Evolutionary conservation across 2,888 invertebrate genomes (phyloP).

Genomic region (Acanthococcus lagerstroemiae): DNA sequence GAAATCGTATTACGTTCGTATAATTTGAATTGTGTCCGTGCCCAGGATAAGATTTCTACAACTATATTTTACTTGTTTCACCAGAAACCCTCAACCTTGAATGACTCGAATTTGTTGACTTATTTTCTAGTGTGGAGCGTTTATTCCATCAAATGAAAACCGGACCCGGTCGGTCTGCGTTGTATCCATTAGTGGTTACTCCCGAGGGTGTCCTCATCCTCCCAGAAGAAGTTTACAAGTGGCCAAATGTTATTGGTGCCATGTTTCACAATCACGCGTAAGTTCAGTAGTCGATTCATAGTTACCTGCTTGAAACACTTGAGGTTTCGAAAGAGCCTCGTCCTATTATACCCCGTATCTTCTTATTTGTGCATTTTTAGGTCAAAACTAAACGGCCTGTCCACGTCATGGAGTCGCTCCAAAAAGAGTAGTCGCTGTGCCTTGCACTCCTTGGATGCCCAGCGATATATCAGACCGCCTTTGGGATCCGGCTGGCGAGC

Average conservation of each 20-base stretch:
- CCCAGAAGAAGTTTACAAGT: constrained; percentile 57
- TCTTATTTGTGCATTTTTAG: constrained; percentile 45
- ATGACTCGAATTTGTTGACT: no score
- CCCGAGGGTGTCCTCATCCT: constrained; percentile 15
- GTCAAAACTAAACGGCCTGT: constrained; percentile 62
- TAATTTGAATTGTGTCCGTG: no score
- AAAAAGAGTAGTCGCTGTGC: constrained; percentile 83
- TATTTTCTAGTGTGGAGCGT: constrained; percentile 66
- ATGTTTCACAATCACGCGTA: constrained; percentile 82
- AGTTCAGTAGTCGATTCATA: constrained; percentile 33
- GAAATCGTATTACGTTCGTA: no score
- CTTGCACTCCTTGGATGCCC: constrained; percentile 81
- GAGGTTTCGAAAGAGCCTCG: background rate
- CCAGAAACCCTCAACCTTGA: no score
- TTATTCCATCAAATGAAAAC: constrained; percentile 69
- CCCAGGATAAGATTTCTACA: no score
- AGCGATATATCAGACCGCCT: constrained; percentile 54
- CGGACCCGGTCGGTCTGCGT: constrained; percentile 71
- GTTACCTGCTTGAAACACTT: no score
- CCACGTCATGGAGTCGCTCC: constrained; percentile 69
- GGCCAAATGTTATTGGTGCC: constrained; percentile 70
- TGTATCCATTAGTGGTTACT: constrained; percentile 69
- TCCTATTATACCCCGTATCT: background rate
- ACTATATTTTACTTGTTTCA: no score
- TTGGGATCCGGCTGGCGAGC: constrained; percentile 63